Evolutionary conservation across 35 echinoderm and acorn worm species (phyloP), one percentile per base, ranked within the genome.

Genomic region (Lytechinus variegatus): DNA sequence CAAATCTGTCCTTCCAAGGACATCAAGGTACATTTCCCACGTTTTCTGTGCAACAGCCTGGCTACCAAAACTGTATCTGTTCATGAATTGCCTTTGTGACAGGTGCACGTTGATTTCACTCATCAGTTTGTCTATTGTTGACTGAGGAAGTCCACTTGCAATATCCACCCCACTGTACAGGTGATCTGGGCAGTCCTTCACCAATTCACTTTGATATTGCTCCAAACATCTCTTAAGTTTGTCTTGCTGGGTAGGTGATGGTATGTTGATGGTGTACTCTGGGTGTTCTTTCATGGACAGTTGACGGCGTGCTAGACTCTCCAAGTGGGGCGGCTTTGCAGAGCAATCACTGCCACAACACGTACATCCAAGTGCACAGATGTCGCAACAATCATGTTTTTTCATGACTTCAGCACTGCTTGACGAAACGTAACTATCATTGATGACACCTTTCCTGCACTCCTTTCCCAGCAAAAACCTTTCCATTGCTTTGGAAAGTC

Each of bases 361-460:
- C 52, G 21, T 89, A 29, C 87, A 89, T 53, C 52, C 28, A 19
- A 53, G 9, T 52, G 87, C 87, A 53, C 87, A 89, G 1, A 89
- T 19, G 21, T 89, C 28, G 21, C 87, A 89, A 53, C 87, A 89
- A 12, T 89, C 52, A 53, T 89, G 87, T 19, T 52, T 89, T 19
- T 33, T 89, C 12, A 53, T 33, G 28, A 89, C 28, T 11, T 27
- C 52, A 53, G 9, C 28, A 89, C 28, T 89, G 87, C n/a, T n/a
- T n/a, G n/a, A n/a, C n/a, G 28, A 33, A 9, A 89, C 12, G 61
- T 72, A 24, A 24, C n/a, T 72, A 21, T 72, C 61, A 24, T 72
- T 72, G 28, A 89, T 89, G 87, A 89, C 87, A 52, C 52, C 9
- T 89, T 29, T 89, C 52, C 87, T 89, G 87, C 87, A 89, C 87